These are phyloP conservation scores for Rhinolophus ferrumequinum DNA, from an alignment of 2,113 vertebrate genomes.

Conservation along the genomic window DNA sequence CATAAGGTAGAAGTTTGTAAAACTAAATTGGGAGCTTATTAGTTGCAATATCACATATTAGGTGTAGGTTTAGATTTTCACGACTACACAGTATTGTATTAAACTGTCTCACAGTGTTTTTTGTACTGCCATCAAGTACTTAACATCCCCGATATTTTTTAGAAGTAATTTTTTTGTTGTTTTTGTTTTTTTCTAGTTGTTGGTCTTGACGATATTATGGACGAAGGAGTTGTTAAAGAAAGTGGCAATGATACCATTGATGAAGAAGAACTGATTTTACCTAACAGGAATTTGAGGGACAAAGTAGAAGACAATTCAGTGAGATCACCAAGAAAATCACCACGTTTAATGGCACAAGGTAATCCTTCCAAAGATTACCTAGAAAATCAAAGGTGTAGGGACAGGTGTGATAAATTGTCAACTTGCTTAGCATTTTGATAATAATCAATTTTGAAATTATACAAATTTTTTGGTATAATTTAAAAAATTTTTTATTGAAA, in stretches of 20 bases:
- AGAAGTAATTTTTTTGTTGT: constrained; percentile 65
- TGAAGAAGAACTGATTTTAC: constrained; percentile 87
- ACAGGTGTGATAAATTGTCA: constrained; percentile 4
- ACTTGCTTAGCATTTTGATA: constrained; percentile 14
- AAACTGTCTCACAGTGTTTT: constrained; percentile 22
- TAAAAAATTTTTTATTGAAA: neutral
- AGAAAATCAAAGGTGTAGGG: constrained; percentile 33
- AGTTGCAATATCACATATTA: neutral
- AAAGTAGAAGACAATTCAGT: constrained; percentile 85
- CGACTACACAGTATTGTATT: neutral
- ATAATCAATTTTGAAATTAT: neutral
- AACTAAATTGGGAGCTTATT: neutral
- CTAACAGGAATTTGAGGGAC: constrained; percentile 86
- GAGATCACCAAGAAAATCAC: constrained; percentile 89
- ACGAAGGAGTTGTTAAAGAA: constrained; percentile 89
- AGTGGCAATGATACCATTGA: constrained; percentile 86
- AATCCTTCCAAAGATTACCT: constrained; percentile 68
- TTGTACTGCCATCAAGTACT: constrained; percentile 52
- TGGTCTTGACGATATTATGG: constrained; percentile 91
- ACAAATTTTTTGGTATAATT: neutral
- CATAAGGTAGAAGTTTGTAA: neutral
- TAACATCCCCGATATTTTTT: constrained; percentile 41
- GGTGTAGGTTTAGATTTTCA: constrained; percentile 19
- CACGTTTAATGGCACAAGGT: constrained; percentile 91
- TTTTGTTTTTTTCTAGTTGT: constrained; percentile 83